These are phyloP conservation scores for Orius laevigatus DNA, from an alignment of 1,140 invertebrate species.

Conservation along the genomic window DNA sequence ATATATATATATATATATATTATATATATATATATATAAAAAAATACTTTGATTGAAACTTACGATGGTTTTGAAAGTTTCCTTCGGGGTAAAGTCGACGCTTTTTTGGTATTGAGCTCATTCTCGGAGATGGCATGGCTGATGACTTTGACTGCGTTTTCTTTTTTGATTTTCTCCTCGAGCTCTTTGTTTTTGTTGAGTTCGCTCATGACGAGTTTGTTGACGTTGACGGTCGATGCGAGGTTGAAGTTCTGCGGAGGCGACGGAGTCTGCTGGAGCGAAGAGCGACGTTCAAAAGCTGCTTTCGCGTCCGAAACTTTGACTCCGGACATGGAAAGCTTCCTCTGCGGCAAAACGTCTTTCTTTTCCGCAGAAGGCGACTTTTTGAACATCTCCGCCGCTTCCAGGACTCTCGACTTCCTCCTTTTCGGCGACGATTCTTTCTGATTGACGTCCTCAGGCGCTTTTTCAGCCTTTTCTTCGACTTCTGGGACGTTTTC, in stretches of 20 bases:
- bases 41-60: conserved; percentile 5
- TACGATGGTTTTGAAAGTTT: conserved; percentile 37
- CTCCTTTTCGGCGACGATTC: conserved; percentile 29
- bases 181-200: conserved; percentile 40
- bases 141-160: conserved; percentile 21
- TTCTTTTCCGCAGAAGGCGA: conserved; percentile 41
- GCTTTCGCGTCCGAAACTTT: conserved; percentile 46
- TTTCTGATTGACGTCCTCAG: conserved; percentile 14
- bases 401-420: conserved; percentile 50
- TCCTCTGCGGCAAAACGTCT: conserved; percentile 43
- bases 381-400: conserved; percentile 52
- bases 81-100: conserved; percentile 25
- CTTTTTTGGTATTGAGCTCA: conserved; percentile 16
- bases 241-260: conserved; percentile 17
- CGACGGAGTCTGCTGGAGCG: conserved; percentile 26
- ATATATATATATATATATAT: too few relatives aligned
- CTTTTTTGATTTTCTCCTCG: conserved; percentile 14
- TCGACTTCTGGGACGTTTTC: background rate
- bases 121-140: conserved; percentile 19
- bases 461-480: conserved; percentile 24
- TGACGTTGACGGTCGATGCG: conserved; percentile 22
- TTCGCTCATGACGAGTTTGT: conserved; percentile 24
- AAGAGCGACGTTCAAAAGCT: conserved; percentile 61
- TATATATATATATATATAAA: too few relatives aligned
- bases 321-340: background rate